phyloP scores from a whole-genome alignment of 2,888 invertebrate species.

The Drosophila atripex region DNA sequence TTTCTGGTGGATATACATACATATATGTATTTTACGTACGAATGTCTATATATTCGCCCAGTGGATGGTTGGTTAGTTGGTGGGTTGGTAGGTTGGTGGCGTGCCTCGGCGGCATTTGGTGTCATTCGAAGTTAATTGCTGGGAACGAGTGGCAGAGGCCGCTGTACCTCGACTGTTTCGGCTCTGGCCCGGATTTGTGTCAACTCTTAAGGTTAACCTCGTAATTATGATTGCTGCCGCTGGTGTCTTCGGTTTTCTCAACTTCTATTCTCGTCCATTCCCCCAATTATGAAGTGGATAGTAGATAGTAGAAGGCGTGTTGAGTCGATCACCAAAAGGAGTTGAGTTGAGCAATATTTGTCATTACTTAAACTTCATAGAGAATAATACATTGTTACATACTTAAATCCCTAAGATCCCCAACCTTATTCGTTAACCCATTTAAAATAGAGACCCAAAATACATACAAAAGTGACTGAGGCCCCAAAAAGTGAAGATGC shows the following conservation, averaged over 20 bases:
- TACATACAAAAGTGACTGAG: not conserved
- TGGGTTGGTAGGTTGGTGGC: conserved; percentile 47
- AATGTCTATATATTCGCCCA: not conserved
- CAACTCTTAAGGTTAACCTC: conserved; percentile 77
- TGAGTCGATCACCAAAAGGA: conserved; percentile 12
- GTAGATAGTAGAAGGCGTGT: conserved; percentile 6
- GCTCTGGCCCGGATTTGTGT: conserved; percentile 70
- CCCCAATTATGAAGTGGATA: conserved; percentile 2
- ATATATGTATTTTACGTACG: not conserved
- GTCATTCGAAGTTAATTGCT: conserved; percentile 79
- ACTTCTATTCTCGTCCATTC: conserved; percentile 34
- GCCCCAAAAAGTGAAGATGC: conserved; percentile 1
- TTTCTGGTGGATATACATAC: conserved; percentile 13
- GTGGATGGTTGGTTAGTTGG: conserved; percentile 30
- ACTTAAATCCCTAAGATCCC: no score
- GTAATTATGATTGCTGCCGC: conserved; percentile 73
- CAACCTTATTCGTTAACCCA: no score
- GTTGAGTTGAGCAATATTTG: not conserved
- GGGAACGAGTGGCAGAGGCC: conserved; percentile 66
- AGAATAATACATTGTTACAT: no score
- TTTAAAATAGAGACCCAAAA: conserved; percentile 4
- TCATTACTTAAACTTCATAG: not conserved
- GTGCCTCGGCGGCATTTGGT: conserved; percentile 77
- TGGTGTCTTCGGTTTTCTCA: conserved; percentile 49
- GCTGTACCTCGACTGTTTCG: conserved; percentile 38